Base-by-base conservation (phyloP, 2,888 invertebrate genomes). In the Furcula furcula region DNA sequence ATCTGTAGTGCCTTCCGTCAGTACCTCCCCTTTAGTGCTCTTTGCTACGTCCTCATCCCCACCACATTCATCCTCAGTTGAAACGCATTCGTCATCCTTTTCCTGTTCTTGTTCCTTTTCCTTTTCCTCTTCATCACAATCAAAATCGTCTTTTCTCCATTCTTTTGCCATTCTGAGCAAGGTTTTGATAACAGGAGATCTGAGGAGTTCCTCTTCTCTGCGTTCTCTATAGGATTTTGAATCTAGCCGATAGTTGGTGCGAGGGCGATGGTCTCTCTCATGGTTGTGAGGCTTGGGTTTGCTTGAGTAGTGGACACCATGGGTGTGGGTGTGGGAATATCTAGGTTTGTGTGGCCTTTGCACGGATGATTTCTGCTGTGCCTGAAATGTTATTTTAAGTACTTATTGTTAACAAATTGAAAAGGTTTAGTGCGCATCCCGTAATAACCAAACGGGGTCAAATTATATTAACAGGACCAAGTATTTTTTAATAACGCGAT, bases 151-250 rank as follows among this genome's bases (percentile, higher is more conserved):
- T 6, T 67, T 57, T 29, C 50, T 53, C 6, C 71, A 31, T 9
- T 58, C 59, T 6, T 50, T 55, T 2, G 45, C 46, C 4, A 40
- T 36, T 6, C 70, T 45, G 0, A 74, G 37, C 0, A 74, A 48
- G 30, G 52, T 63, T 32, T 62, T 68, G 2, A 72, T 53, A 1
- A 73, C 58, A 2, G 67, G 65, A 1, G 65, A 54, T 31, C 60
- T 42, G 2, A 62, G 40, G 3, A 31, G 32, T 3, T 19, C 34
- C 7, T 28, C 44, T 2, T 10, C 6, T 7, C 16, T 10, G 10
- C 29, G 28, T 10, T 40, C 6, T n/a, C 16, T 12, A 12, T 29
- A 27, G 10, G 37, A 22, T 32, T 29, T 28, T n/a, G 29, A 25
- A 11, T 35, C 29, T n/a, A 4, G 2, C 1, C 21, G 34, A 19